Base-by-base conservation (phyloP, 2,797 vertebrate species). In the Channallabes apus region DNA sequence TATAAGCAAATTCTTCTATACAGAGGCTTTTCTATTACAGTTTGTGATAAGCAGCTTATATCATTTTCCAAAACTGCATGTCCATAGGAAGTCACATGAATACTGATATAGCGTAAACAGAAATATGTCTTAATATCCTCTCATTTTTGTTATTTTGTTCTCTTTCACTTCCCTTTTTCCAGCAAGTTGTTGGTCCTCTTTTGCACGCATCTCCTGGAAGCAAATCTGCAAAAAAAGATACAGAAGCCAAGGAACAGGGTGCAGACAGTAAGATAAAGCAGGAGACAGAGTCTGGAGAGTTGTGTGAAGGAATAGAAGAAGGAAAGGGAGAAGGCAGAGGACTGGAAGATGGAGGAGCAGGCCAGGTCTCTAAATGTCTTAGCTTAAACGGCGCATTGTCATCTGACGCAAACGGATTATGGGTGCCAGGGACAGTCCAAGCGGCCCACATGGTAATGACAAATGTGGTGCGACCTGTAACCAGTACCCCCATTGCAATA, bases 401-500 rank as follows among this genome's bases (percentile, higher is more conserved):
- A 7, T 68, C 80, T 61, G 84, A 86, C 22, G 27, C 76, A 8
- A 85, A 59, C 82, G 59, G 6, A 8, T 81, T 84, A 22, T 62
- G 78, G 14, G 79, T 67, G 15, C 90, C 91, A 88, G 91, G 92
- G 58, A 85, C 88, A 1, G 84, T 91, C 83, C 93, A 93, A 69
- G 91, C 94, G 54, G 95, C 96, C 0, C 92, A 96, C 82, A 96
- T 96, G 0, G 89, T 94, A 81, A 96, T 96, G 88, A 96, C 96
- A 90, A 96, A 94, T 0, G 96, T 96, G 87, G 95, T 96, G 1
- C 94, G 94, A 18, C 96, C 96, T 17, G 92, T 97, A 46, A 93
- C 94, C 92, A 96, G 96, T 94, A 95, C 95, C 1, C 95, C 95
- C 0, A 91, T 96, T 77, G 94, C 96, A 90, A 96, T 97, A 3